Evolutionary conservation across 2,888 invertebrate species (phyloP), one percentile per base, ranked within the genome.

Genomic region (Lithophane leautieri): DNA sequence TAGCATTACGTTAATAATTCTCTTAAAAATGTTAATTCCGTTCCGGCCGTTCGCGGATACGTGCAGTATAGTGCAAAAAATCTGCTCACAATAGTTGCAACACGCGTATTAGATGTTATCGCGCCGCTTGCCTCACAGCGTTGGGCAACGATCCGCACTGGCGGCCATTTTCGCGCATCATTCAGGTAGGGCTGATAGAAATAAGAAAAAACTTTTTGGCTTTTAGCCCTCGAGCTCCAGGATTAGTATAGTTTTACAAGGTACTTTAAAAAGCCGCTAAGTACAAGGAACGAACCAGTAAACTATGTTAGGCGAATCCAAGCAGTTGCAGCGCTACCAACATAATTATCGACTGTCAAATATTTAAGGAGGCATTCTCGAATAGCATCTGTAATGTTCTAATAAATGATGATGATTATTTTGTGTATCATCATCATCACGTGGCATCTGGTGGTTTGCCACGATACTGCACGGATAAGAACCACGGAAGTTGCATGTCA

Each of bases 41-140:
- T 83, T 83, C 83, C 83, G 86, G 86, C 40, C 42, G 52, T 63
- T 22, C 56, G 63, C 70, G 68, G 82, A 68, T 84, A 61, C 63
- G 76, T 76, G 67, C 76, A 79, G 60, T 82, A 70, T 62, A 74
- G 78, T 81, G 86, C 79, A 84, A 86, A 88, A 88, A 88, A 84
- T 76, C 72, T 73, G 76, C 78, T 78, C 79, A 79, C 80, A 79
- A 79, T 83, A 73, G 82, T 89, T 89, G 81, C 89, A 88, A 86
- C 86, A 88, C 75, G 73, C 76, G 81, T 84, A 81, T 88, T 85
- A 88, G 89, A 87, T 89, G 88, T 84, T 89, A 88, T 89, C 86
- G 81, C 60, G 71, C 34, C 50, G 78, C 62, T 88, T 87, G 89
- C 86, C 71, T 83, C 89, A 83, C 77, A 52, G 63, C 71, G 79